Base-by-base conservation (phyloP, 2,797 vertebrate genomes). In the Aeoliscus strigatus region DNA sequence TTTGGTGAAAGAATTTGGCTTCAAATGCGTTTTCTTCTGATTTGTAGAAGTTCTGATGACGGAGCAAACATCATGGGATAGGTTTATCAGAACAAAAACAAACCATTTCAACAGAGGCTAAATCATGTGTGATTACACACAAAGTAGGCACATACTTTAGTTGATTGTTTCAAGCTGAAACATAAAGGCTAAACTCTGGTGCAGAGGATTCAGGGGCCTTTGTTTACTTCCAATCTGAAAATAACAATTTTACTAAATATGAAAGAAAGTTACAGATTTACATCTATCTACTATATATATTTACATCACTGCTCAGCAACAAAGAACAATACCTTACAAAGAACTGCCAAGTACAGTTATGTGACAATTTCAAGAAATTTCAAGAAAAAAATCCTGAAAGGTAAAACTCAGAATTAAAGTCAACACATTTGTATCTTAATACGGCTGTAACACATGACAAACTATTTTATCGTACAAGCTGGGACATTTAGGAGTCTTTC, bases 11-110 rank as follows among this genome's bases (percentile, higher is more conserved):
- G 14, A 45, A 35, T 65, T 65, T 75, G 48, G 56, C 39, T 46
- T 23, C 4, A 3, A 39, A 51, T 64, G 24, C 48, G 26, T 37
- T 50, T 29, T 64, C 30, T 15, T n/a, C 27, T 56, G 27, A 26
- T 66, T 64, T 44, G 26, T 49, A 50, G 17, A 47, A 27, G 30
- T 61, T 63, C 10, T 23, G 16, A 9, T 31, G 48, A 60, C 35
- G 38, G n/a, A n/a, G 14, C 36, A 51, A 44, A 60, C 49, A 48
- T 49, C 17, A 54, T 38, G 36, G 35, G 30, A 59, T 12, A 16
- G 3, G 15, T 60, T 68, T 70, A 77, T 79, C 65, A 17, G 18
- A 52, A 59, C 18, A 25, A 30, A 72, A 66, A 70, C 42, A 65
- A 1, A 32, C 1, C 11, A 23, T 61, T 72, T 73, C 29, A 48